phyloP scores from a whole-genome alignment of 1,140 invertebrate genomes.

The Acromyrmex echinatior region DNA sequence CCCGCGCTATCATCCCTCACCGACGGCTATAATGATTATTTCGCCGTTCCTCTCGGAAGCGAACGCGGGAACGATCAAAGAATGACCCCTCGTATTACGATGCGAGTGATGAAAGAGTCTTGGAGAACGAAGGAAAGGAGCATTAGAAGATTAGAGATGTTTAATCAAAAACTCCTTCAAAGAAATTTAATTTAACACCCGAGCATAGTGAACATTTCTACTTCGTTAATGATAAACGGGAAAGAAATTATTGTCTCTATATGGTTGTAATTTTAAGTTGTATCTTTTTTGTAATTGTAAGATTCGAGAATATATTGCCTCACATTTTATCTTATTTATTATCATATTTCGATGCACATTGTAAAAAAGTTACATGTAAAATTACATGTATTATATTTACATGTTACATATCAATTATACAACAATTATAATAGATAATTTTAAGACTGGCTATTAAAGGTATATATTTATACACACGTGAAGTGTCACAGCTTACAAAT shows the following conservation, averaged over 20 bases:
- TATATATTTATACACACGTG: too few relatives aligned
- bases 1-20: slow-evolving; percentile 44
- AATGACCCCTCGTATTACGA: slow-evolving; percentile 17
- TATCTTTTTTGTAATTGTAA: neutral
- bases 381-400: too few relatives aligned
- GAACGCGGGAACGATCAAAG: slow-evolving; percentile 49
- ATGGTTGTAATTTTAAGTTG: neutral
- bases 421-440: too few relatives aligned
- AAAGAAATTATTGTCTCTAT: neutral
- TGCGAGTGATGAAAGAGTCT: slow-evolving; percentile 40
- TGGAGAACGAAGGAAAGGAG: neutral
- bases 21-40: slow-evolving; percentile 52
- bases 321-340: neutral
- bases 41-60: slow-evolving; percentile 14
- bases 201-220: neutral
- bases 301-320: neutral
- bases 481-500: too few relatives aligned
- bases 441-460: too few relatives aligned
- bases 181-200: slow-evolving; percentile 14
- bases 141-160: slow-evolving; percentile 36
- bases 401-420: too few relatives aligned
- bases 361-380: too few relatives aligned
- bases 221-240: neutral
- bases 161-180: neutral
- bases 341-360: too few relatives aligned